Percentiles rank a stretch among this genome's conserved stretches.
phyloP scores from a whole-genome alignment of 2,888 invertebrate genomes.

The Tinea pellionella region DNA sequence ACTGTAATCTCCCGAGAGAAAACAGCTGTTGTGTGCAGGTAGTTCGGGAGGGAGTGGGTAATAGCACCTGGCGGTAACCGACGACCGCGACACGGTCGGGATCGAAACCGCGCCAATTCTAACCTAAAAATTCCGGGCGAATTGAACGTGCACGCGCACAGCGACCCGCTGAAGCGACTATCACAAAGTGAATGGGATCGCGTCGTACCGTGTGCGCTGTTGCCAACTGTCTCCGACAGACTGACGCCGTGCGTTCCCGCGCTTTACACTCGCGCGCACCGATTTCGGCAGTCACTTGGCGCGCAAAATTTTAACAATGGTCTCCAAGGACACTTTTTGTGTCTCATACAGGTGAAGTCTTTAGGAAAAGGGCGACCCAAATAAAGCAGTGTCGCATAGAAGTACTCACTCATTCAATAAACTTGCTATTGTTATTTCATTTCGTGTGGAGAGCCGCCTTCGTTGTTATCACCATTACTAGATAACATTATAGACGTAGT shows the following conservation, averaged over 20 bases:
- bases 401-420: not conserved
- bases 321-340: conserved; percentile 63
- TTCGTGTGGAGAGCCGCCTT: not conserved
- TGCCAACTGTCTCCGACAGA: conserved; percentile 35
- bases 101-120: conserved; percentile 58
- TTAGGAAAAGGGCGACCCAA: conserved; percentile 10
- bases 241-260: conserved; percentile 27
- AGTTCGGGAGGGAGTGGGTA: conserved; percentile 44
- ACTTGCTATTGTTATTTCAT: not conserved
- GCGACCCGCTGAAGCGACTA: not conserved
- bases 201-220: conserved; percentile 30
- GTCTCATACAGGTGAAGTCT: conserved; percentile 49
- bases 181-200: not conserved
- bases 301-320: conserved; percentile 57
- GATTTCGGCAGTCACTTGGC: conserved; percentile 64
- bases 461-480: not conserved
- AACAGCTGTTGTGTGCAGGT: conserved; percentile 64
- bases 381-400: conserved; percentile 4
- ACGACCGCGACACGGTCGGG: conserved; percentile 6
- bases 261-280: conserved; percentile 25
- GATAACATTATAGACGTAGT: not conserved
- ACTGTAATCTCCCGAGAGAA: conserved; percentile 61
- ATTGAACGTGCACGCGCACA: not conserved
- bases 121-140: conserved; percentile 34
- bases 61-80: conserved; percentile 52